Base-by-base conservation (phyloP, 2,888 invertebrate species). In the Diabrotica balteata region DNA sequence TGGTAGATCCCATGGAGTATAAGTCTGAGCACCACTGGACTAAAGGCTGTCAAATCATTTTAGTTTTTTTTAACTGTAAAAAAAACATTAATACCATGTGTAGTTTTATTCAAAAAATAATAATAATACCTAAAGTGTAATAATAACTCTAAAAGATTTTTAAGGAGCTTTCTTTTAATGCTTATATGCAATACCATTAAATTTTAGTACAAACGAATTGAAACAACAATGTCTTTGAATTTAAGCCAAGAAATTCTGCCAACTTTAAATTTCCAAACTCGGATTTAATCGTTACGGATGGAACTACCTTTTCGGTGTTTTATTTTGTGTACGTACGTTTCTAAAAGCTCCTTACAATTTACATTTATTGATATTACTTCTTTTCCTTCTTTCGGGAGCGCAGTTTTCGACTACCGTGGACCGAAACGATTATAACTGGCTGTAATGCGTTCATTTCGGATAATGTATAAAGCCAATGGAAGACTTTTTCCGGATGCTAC, bases 301-400 rank as follows among this genome's bases (percentile, higher is more conserved):
- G 60, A 66, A 63, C 63, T 69, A 63, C 61, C 59, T 50, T 45
- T 57, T 42, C 46, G 64, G 42, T 65, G 57, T 67, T 67, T 67
- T 71, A 67, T 69, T 67, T 71, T 68, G 70, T 70, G 62, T 69
- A 67, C 62, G 67, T 63, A 67, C 63, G 63, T 67, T 62, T 65
- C 59, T 52, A 69, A 65, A 67, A 67, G 68, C 59, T 62, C 67
- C 55, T 43, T 45, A 59, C 71, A 72, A 77, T 74, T 74, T 75
- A 73, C 73, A 74, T 71, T 73, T 73, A 75, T 73, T 73, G 75
- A 74, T 76, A 76, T 76, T 72, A 73, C 72, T 68, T 70, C 69
- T 69, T 73, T 70, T 69, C 68, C 69, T 68, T 66, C 66, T 61
- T 69, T 67, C 66, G 45, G 49, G 50, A 32, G 59, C 47, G 63